These are phyloP conservation scores for Burhinus oedicnemus DNA, from an alignment of 2,113 vertebrate genomes.

Conservation along the genomic window DNA sequence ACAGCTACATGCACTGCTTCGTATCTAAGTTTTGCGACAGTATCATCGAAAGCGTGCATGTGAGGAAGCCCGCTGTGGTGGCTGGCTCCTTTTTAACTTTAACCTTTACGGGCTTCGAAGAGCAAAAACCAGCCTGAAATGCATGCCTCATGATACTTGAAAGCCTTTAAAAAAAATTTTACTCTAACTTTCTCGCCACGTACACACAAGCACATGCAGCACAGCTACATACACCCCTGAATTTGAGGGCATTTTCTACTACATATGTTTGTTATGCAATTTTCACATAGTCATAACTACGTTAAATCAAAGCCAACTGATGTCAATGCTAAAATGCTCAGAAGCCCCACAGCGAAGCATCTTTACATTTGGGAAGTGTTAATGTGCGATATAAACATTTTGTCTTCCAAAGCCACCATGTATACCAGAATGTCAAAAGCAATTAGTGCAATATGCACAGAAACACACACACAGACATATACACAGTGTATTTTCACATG, in stretches of 20 bases:
- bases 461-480: neutral
- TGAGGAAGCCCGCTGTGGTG: neutral
- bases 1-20: neutral
- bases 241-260: neutral
- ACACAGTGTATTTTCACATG: neutral
- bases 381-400: constrained; percentile 6
- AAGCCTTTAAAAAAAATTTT: neutral
- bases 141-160: neutral
- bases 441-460: neutral
- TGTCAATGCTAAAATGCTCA: neutral
- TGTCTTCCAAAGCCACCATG: constrained; percentile 27
- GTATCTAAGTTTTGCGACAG: neutral
- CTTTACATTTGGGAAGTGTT: constrained; percentile 44
- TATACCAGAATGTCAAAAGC: neutral
- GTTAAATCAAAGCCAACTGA: constrained; percentile 44
- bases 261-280: neutral
- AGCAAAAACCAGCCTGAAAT: neutral
- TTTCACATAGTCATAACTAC: neutral
- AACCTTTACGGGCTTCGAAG: neutral
- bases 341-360: neutral
- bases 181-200: fast-evolving
- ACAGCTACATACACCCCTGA: neutral
- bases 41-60: fast-evolving
- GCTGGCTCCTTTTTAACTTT: neutral
- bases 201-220: neutral